phyloP scores from a whole-genome alignment of 2,888 invertebrate species.

The Dexiosoma caninum region DNA sequence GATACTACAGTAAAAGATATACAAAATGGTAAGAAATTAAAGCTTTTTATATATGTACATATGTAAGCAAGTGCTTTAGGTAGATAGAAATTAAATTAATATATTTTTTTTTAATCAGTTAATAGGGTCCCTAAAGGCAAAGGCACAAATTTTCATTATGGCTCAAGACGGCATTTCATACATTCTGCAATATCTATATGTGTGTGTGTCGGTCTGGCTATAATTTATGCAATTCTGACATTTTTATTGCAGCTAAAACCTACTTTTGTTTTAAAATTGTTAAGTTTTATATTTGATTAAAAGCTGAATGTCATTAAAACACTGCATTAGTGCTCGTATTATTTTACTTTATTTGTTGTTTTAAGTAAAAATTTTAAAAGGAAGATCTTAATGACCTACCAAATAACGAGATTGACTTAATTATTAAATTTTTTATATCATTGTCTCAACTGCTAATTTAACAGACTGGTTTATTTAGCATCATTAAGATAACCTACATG shows the following conservation, averaged over 20 bases:
- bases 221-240: background rate
- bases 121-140: background rate
- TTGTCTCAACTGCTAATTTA: constrained; percentile 12
- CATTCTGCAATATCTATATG: background rate
- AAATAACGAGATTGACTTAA: constrained; percentile 18
- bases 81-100: too few relatives aligned
- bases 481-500: constrained; percentile 2
- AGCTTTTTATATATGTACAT: too few relatives aligned
- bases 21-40: constrained; percentile 32
- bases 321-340: background rate
- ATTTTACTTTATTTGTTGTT: background rate
- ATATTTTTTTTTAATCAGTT: background rate
- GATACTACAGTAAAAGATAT: constrained; percentile 17
- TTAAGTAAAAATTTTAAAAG: background rate
- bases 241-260: constrained; percentile 1
- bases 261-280: background rate
- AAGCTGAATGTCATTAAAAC: constrained; percentile 10
- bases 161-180: background rate
- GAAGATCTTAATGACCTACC: constrained; percentile 7
- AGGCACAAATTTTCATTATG: background rate
- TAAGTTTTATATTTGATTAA: background rate
- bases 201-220: background rate
- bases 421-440: background rate
- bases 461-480: constrained; percentile 23
- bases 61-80: background rate